These are phyloP conservation scores for Spinus pinus DNA, from an alignment of 2,797 vertebrate species.

Conservation along the genomic window DNA sequence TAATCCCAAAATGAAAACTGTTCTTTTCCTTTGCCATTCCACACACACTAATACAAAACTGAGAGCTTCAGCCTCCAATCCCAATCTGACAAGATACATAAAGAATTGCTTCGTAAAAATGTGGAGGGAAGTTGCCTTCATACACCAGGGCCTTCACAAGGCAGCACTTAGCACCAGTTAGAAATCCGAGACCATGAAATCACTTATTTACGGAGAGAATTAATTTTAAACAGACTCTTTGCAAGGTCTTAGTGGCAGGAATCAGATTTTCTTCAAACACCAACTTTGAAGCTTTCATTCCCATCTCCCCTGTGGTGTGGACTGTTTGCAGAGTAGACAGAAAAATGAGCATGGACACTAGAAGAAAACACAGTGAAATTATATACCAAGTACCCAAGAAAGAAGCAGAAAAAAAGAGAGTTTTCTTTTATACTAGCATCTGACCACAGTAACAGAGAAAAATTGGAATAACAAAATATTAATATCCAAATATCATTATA, in stretches of 20 bases:
- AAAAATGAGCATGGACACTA: conserved; percentile 24
- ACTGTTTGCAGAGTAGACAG: conserved; percentile 34
- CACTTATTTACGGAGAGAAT: conserved; percentile 53
- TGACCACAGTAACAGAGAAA: background rate
- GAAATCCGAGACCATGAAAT: conserved; percentile 53
- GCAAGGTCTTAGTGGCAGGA: conserved; percentile 50
- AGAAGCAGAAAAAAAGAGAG: background rate
- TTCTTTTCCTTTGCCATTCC: background rate
- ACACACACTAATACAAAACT: background rate
- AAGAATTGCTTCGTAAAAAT: background rate
- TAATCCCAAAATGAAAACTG: background rate
- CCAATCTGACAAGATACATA: background rate
- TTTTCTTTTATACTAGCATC: background rate
- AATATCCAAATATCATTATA: background rate
- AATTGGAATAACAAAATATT: background rate
- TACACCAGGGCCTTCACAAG: background rate
- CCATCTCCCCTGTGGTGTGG: conserved; percentile 13
- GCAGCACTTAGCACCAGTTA: background rate
- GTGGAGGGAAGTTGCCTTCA: background rate
- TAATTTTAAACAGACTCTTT: conserved; percentile 50
- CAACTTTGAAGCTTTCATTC: conserved; percentile 19
- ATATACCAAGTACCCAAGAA: background rate
- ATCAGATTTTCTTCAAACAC: conserved; percentile 53
- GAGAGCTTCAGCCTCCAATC: background rate
- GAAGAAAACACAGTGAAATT: conserved; percentile 25